Percentiles rank a stretch among this genome's conserved stretches.
Conservation (phyloP, 2,888 invertebrate genomes). For the Eucriotettix oculatus region DNA sequence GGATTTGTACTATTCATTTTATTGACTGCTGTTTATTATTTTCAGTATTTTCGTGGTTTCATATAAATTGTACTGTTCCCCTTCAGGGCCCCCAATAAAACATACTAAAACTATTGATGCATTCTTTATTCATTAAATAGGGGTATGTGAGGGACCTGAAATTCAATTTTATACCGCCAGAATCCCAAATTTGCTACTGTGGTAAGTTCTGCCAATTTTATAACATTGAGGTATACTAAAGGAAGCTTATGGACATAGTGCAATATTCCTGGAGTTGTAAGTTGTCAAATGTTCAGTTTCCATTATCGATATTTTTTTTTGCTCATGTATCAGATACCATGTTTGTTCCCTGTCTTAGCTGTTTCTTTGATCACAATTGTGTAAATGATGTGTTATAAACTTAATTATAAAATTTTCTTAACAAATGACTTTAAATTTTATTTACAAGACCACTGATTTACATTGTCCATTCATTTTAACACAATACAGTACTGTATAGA, state of each 20-base stretch:
- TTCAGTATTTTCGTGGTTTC: constrained; percentile 13
- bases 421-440: not conserved
- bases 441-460: no score
- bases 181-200: no score
- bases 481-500: no score
- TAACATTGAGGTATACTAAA: no score
- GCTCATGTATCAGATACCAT: no score
- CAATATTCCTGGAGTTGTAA: no score
- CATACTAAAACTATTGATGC: constrained; percentile 7
- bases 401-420: not conserved
- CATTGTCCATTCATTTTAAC: no score
- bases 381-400: not conserved
- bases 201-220: no score
- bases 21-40: constrained; percentile 13
- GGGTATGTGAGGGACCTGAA: not conserved
- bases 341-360: not conserved
- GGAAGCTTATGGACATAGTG: no score
- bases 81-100: constrained; percentile 15
- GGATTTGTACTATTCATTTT: constrained; percentile 15
- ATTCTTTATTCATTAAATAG: not conserved
- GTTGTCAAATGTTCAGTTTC: no score
- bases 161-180: not conserved
- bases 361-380: not conserved
- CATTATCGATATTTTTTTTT: no score
- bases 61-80: constrained; percentile 14